These are phyloP conservation scores for Watsonalla cultraria DNA, from an alignment of 2,888 invertebrate species.

Conservation along the genomic window DNA sequence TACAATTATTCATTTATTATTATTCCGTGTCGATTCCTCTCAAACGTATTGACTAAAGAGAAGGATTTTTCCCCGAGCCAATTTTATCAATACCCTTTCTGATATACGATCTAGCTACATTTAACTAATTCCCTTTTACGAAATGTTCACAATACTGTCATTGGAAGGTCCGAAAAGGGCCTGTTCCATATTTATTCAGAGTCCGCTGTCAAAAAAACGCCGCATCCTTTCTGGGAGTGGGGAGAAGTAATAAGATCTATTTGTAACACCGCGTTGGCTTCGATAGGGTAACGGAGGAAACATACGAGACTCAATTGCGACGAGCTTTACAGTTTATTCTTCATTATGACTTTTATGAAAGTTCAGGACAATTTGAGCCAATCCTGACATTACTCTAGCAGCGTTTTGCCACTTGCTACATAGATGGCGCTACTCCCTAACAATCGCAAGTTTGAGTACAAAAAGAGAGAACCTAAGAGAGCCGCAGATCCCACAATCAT, in stretches of 20 bases:
- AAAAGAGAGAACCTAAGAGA: no score
- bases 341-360: no score
- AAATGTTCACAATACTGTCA: not conserved
- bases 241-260: slow-evolving; percentile 35
- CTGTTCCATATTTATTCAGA: slow-evolving; percentile 20
- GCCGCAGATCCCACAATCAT: no score
- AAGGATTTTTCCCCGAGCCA: no score
- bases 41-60: no score
- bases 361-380: not conserved
- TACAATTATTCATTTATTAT: no score
- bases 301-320: slow-evolving; percentile 7
- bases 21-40: no score
- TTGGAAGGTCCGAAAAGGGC: slow-evolving; percentile 13
- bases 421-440: no score
- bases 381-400: no score
- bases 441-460: no score
- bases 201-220: slow-evolving; percentile 31
- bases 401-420: no score
- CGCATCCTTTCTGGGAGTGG: slow-evolving; percentile 25
- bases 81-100: no score
- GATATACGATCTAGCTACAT: not conserved
- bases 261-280: slow-evolving; percentile 31
- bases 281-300: slow-evolving; percentile 20
- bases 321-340: not conserved
- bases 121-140: not conserved